phyloP scores from a whole-genome alignment of 1,140 invertebrate genomes.

The Lordiphosa collinella region DNA sequence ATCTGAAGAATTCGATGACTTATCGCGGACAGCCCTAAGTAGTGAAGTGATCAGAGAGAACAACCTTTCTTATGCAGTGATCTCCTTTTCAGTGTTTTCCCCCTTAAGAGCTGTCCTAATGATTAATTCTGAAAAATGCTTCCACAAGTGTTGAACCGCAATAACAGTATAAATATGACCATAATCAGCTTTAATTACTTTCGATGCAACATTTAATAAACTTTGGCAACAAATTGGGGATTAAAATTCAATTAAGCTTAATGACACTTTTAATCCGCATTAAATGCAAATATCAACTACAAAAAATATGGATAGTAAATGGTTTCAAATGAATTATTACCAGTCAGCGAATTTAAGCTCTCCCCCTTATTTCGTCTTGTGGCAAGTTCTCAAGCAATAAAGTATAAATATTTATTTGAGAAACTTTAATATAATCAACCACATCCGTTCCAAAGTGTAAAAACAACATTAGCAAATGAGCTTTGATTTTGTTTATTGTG shows the following conservation, averaged over 20 bases:
- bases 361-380: background rate
- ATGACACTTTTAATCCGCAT: background rate
- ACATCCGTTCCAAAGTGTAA: conserved; percentile 32
- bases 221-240: conserved; percentile 8
- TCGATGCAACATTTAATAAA: conserved; percentile 21
- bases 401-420: conserved; percentile 23
- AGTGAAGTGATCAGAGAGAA: no score
- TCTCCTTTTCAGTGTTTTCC: no score
- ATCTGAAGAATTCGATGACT: no score
- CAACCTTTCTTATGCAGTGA: no score
- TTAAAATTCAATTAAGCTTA: conserved; percentile 17
- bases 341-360: conserved; percentile 3
- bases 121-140: background rate
- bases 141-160: background rate
- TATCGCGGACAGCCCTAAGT: no score
- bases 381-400: conserved; percentile 4
- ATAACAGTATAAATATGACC: conserved; percentile 10
- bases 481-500: conserved; percentile 30
- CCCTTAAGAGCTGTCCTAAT: no score
- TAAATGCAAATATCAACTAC: background rate
- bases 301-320: background rate
- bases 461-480: conserved; percentile 38
- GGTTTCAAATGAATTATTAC: background rate
- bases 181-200: conserved; percentile 31
- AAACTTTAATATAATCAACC: conserved; percentile 28